Evolutionary conservation across 2,797 vertebrate species (phyloP).

Genomic region (Gallinago stenura): DNA sequence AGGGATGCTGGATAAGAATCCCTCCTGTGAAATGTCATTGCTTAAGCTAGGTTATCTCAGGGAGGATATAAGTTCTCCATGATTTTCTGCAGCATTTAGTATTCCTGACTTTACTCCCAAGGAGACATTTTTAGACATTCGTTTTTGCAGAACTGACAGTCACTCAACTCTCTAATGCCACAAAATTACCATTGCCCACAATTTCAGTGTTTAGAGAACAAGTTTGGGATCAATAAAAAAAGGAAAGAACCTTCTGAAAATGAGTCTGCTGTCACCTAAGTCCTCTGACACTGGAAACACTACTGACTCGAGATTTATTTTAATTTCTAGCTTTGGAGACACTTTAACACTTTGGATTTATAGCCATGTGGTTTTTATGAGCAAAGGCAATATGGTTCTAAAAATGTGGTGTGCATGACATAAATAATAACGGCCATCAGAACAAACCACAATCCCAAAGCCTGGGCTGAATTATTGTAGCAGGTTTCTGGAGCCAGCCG

Average conservation of each 20-base stretch:
- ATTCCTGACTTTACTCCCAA: neutral
- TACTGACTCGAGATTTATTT: slow-evolving; percentile 58
- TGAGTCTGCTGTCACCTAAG: slow-evolving; percentile 23
- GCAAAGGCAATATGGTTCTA: slow-evolving; percentile 52
- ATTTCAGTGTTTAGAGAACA: neutral
- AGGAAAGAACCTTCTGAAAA: slow-evolving; percentile 11
- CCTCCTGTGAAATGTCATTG: neutral
- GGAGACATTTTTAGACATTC: neutral
- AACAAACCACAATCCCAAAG: slow-evolving; percentile 51
- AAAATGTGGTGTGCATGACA: slow-evolving; percentile 55
- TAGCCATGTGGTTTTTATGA: slow-evolving; percentile 64
- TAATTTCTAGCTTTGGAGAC: slow-evolving; percentile 47
- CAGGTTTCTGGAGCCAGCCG: slow-evolving; percentile 16
- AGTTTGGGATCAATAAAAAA: neutral
- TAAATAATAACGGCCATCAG: slow-evolving; percentile 62
- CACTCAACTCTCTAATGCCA: neutral
- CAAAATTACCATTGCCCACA: neutral
- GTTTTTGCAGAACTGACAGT: slow-evolving; percentile 10
- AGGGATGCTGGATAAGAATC: neutral
- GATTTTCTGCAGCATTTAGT: neutral
- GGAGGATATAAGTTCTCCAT: neutral
- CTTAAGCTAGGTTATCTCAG: neutral
- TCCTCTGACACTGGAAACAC: slow-evolving; percentile 20
- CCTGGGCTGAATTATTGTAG: slow-evolving; percentile 42
- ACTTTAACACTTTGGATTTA: slow-evolving; percentile 71